A percentile compares a stretch with the other conserved stretches of the same genome.
phyloP scores from a whole-genome alignment of 1,140 invertebrate genomes.

The Leptonema lineaticorne region DNA sequence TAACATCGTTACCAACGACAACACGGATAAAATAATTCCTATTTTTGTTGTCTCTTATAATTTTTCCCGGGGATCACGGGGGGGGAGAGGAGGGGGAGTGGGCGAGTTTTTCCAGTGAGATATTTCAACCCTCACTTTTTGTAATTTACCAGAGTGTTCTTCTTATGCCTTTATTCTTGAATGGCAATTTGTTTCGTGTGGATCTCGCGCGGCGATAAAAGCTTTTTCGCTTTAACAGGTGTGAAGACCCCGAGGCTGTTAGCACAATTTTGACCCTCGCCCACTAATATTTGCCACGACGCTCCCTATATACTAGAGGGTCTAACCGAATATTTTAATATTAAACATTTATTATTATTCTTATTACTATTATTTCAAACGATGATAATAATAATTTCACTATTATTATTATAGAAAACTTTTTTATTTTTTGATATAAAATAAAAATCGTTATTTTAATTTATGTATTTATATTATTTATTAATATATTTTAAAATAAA shows the following conservation, averaged over 20 bases:
- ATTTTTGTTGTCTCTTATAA: not conserved
- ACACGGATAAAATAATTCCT: not conserved
- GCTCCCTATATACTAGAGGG: not conserved
- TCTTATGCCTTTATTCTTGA: not conserved
- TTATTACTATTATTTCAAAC: no score
- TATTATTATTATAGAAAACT: no score
- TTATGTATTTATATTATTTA: no score
- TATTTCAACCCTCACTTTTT: not conserved
- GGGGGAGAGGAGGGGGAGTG: no score
- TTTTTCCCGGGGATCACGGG: no score
- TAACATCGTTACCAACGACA: no score
- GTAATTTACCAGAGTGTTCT: not conserved
- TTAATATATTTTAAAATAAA: no score
- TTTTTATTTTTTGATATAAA: no score
- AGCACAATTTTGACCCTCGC: conserved; percentile 20
- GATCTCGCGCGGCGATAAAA: conserved; percentile 13
- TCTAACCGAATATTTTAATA: not conserved
- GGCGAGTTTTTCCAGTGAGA: no score
- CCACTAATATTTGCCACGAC: conserved; percentile 21
- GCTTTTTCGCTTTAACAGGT: conserved; percentile 28
- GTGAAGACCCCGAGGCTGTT: conserved; percentile 25
- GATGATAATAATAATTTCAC: no score
- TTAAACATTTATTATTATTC: no score
- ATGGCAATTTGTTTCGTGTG: not conserved
- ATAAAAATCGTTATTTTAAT: no score